Base-by-base conservation (phyloP, 2,113 vertebrate species). In the Podarcis cretensis region DNA sequence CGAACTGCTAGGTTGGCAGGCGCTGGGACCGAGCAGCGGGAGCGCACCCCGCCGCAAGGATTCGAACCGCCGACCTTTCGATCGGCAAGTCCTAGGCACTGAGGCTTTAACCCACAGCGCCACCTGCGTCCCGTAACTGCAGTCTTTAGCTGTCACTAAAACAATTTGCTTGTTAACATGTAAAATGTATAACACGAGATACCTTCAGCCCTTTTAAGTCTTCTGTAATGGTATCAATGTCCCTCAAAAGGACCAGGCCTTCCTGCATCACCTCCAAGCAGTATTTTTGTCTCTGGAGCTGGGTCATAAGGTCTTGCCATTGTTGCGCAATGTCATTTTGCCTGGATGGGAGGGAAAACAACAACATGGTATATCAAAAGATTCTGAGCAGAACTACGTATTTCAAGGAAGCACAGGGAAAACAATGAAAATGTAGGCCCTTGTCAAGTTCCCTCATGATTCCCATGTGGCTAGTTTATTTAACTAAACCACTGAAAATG, bases 181-280 rank as follows among this genome's bases (percentile, higher is more conserved):
- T 7, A 65, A 23, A 35, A 37, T 68, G 16, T 9, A 71, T 75
- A 76, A 68, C 6, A 16, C 65, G 83, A 59, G 65, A 84, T 93
- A 98, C 98, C 97, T 98, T 98, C 71, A 98, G 94, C 37, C 97
- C 97, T 84, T 95, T 97, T 75, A 99, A 95, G 76, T 98, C 98
- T 85, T 96, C 95, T 0, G 91, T 96, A 86, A 98, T 90, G 13
- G 97, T 94, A 76, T 98, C 97, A 0, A 96, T 94, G 84, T 98
- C 97, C 89, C 96, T 93, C 65, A 98, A 95, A 65, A 98, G 94
- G 63, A 95, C 88, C 37, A 98, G 94, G 30, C 96, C 96, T 88
- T 97, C 91, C n/a, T 95, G 94, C 84, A 95, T 92, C 23, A 92
- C 94, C 85, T 91, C 92, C 84, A 97, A 48, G 75, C 96, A 93